Evolutionary conservation across 2,113 vertebrate species (phyloP).

Genomic region (Cavia aperea): DNA sequence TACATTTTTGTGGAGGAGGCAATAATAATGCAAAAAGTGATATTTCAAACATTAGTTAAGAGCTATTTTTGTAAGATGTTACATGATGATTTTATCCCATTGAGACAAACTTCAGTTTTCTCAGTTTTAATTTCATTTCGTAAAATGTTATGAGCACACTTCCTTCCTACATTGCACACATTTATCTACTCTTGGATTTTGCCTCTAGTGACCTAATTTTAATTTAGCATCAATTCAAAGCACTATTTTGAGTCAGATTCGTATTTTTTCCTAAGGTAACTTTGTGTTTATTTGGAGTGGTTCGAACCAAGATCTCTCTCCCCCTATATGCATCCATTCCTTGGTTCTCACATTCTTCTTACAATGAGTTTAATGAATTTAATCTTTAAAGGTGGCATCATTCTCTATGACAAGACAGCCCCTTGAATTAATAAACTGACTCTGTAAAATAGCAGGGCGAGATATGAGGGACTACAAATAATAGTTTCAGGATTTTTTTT

Average conservation of each 20-base stretch:
- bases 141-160: neutral
- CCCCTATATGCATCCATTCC: neutral
- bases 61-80: neutral
- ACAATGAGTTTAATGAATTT: neutral
- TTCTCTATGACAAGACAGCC: neutral
- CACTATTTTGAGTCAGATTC: neutral
- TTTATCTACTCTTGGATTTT: neutral
- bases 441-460: neutral
- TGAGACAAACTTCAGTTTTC: neutral
- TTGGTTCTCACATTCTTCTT: neutral
- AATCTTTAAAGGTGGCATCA: neutral
- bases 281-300: neutral
- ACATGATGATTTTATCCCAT: neutral
- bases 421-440: neutral
- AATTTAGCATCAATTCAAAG: neutral
- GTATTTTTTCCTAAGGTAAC: neutral
- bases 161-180: neutral
- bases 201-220: neutral
- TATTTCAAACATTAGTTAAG: neutral
- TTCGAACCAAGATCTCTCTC: neutral
- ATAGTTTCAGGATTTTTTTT: neutral
- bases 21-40: neutral
- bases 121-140: neutral
- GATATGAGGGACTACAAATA: neutral
- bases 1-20: neutral